These are phyloP conservation scores for Macrostomum cliftonense DNA, from an alignment of 2,888 invertebrate genomes.

Conservation along the genomic window DNA sequence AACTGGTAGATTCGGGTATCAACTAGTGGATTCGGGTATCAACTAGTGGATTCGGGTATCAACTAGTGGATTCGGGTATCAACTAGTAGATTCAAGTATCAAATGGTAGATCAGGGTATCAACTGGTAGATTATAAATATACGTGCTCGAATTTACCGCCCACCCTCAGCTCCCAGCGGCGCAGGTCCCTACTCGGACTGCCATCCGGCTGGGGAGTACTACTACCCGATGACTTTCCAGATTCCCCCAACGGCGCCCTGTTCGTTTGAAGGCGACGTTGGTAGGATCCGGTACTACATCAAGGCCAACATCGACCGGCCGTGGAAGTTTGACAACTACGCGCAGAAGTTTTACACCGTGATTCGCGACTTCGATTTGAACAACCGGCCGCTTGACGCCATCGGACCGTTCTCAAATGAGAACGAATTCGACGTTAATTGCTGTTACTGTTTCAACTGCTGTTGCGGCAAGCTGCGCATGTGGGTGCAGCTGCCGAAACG, in stretches of 20 bases:
- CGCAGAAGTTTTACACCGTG: slow-evolving; percentile 61
- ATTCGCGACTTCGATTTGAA: slow-evolving; percentile 64
- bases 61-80: too few species aligned
- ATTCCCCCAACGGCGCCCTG: slow-evolving; percentile 43
- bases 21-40: too few species aligned
- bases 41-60: too few species aligned
- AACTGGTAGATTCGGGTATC: too few species aligned
- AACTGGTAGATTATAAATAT: too few species aligned
- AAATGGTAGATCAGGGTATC: too few species aligned
- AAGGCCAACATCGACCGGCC: slow-evolving; percentile 59
- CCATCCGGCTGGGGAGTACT: slow-evolving; percentile 48
- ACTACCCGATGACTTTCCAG: slow-evolving; percentile 58
- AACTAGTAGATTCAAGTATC: too few species aligned
- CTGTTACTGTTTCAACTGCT: slow-evolving; percentile 8
- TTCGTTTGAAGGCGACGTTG: slow-evolving; percentile 38
- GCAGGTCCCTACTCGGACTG: slow-evolving; percentile 28
- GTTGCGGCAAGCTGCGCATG: slow-evolving; percentile 9
- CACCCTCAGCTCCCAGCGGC: too few species aligned
- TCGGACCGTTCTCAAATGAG: slow-evolving; percentile 6
- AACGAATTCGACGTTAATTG: slow-evolving; percentile 9
- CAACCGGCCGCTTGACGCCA: slow-evolving; percentile 18
- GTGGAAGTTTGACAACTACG: slow-evolving; percentile 64
- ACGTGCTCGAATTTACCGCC: too few species aligned
- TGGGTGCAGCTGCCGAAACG: slow-evolving; percentile 11
- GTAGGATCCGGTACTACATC: slow-evolving; percentile 63